Conservation (phyloP, 2,888 invertebrate species). For the Sminthurinus aureus region DNA sequence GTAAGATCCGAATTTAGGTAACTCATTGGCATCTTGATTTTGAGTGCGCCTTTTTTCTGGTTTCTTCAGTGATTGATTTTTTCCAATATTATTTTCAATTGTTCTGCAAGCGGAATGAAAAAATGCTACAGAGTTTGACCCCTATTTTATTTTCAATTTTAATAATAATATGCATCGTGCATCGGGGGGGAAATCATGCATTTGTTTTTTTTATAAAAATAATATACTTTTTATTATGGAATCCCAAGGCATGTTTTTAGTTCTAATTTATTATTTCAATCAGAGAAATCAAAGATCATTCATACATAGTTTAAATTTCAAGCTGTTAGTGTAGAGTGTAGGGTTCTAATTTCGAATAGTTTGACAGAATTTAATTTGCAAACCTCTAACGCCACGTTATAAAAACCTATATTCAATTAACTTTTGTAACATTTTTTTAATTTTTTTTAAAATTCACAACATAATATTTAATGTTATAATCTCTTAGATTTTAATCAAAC, state of each 20-base stretch:
- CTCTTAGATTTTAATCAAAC: not conserved
- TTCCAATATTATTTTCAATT: not conserved
- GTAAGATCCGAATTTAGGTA: conserved; percentile 23
- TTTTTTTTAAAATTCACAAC: not conserved
- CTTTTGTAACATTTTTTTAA: not conserved
- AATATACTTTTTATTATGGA: not conserved
- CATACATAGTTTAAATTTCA: too few relatives aligned
- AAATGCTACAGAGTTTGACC: too few relatives aligned
- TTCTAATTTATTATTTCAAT: too few relatives aligned
- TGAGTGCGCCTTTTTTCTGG: conserved; percentile 42
- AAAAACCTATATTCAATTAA: not conserved
- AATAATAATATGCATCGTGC: not conserved
- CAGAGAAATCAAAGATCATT: too few relatives aligned
- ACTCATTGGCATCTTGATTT: conserved; percentile 29
- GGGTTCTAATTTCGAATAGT: not conserved
- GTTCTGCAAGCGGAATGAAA: not conserved
- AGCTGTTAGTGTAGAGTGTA: not conserved
- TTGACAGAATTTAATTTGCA: too few relatives aligned
- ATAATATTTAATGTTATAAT: too few relatives aligned
- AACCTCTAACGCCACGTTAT: not conserved
- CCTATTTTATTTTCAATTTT: not conserved
- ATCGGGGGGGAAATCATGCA: not conserved
- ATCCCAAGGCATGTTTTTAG: not conserved
- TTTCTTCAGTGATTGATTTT: conserved; percentile 10
- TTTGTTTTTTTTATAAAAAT: conserved; percentile 1